Evolutionary conservation across 35 echinoderm and acorn worm genomes (phyloP), one percentile per base, ranked within the genome.

Genomic region (Apostichopus japonicus): DNA sequence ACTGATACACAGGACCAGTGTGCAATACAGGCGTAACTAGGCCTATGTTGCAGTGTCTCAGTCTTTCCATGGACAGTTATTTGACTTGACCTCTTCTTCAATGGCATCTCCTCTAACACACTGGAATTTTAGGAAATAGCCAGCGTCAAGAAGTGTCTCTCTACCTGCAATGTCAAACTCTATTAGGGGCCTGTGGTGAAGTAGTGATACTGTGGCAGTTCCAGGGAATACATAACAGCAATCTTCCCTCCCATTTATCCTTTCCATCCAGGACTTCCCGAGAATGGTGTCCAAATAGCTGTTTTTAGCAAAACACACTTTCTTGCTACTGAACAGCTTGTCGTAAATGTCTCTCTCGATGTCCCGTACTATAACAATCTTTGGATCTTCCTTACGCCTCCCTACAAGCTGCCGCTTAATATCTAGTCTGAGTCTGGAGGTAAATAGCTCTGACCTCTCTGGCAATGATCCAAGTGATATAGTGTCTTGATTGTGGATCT

Each of bases 31-130:
- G n/a, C n/a, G 67, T 72, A 11, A n/a, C 67, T 72, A n/a, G 10
- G 67, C n/a, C n/a, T n/a, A n/a, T n/a, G n/a, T n/a, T n/a, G n/a
- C n/a, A n/a, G n/a, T n/a, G n/a, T n/a, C n/a, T n/a, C 56, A 92
- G 91, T 84, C 24, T 84, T 59, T 92, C 79, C 91, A 92, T 57
- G 91, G 91, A 56, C 27, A 81, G 54, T 80, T 23, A 14, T 61
- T 92, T 83, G 44, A 65, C n/a, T 92, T 92, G 9, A 92, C 13
- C 14, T 92, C 78, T 92, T 62, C 77, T 84, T 92, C 91, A 23
- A 79, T 92, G 24, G 91, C 91, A 92, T 92, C 91, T 65, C 91
- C 91, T 33, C 91, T 79, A 63, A 92, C 79, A 83, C 77, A 92
- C 24, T 84, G 79, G 54, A 92, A 92, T 65, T 92, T 92, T 25